Percentiles rank a stretch among this genome's conserved stretches.
Evolutionary conservation across 2,113 vertebrate genomes (phyloP).

Genomic region (Lophura nycthemera): DNA sequence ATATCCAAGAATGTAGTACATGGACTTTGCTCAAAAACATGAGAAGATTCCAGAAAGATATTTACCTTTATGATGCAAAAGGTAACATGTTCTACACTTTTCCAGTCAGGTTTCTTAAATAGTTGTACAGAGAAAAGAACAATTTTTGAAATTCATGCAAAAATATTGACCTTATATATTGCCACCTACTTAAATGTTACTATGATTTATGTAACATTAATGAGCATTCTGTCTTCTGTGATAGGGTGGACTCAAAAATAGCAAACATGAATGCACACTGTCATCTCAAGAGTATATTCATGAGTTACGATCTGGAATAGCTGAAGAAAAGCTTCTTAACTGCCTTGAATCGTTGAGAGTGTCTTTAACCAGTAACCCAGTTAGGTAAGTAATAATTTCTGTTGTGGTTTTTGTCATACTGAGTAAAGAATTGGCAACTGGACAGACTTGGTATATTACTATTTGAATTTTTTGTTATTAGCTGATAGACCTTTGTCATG

Average conservation of each 20-base stretch:
- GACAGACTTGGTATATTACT: neutral
- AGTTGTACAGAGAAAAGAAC: neutral
- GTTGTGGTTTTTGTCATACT: neutral
- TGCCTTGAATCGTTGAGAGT: constrained; percentile 96
- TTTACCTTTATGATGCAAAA: neutral
- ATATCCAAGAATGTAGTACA: neutral
- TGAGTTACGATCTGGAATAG: constrained; percentile 93
- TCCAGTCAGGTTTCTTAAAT: rapidly evolving
- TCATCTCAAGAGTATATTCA: constrained; percentile 98
- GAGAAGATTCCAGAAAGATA: neutral
- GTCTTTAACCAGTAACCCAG: constrained; percentile 98
- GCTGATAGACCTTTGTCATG: neutral
- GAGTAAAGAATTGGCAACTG: neutral
- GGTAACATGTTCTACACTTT: neutral
- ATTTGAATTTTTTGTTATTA: neutral
- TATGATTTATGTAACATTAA: neutral
- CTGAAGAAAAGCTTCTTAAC: constrained; percentile 95
- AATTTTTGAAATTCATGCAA: neutral
- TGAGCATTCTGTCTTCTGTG: constrained; percentile 38
- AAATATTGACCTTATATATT: neutral
- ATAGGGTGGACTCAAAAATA: constrained; percentile 96
- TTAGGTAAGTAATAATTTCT: constrained; percentile 85
- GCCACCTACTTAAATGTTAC: neutral
- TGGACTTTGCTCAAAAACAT: neutral
- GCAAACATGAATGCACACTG: constrained; percentile 94